A percentile compares a stretch with the other conserved stretches of the same genome.
Conservation (phyloP, 2,888 invertebrate genomes). For the Phyto melanocephala region DNA sequence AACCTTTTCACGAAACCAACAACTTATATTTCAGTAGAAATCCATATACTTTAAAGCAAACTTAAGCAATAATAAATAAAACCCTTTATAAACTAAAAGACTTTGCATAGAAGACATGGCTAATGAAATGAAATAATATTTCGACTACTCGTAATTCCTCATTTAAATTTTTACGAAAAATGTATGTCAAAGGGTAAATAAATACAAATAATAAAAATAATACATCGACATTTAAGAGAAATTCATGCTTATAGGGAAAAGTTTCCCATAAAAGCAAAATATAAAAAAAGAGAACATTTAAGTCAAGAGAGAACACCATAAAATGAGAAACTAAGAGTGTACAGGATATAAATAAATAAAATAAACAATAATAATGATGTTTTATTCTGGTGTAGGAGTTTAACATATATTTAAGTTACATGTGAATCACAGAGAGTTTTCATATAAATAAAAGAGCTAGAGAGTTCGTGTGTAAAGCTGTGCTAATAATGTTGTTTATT, state of each 20-base stretch:
- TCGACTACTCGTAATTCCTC: constrained; percentile 38
- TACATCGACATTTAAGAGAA: constrained; percentile 28
- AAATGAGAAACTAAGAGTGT: not conserved
- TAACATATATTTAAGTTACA: constrained; percentile 41
- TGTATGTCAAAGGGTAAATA: constrained; percentile 63
- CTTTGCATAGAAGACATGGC: constrained; percentile 28
- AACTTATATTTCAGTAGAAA: too few relatives aligned
- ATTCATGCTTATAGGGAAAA: not conserved
- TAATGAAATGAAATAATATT: constrained; percentile 56
- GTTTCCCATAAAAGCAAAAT: not conserved
- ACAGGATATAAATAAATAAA: not conserved
- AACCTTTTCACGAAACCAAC: too few relatives aligned
- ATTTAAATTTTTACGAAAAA: constrained; percentile 58
- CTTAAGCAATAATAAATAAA: too few relatives aligned
- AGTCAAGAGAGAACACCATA: not conserved
- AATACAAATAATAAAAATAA: constrained; percentile 47
- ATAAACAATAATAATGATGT: constrained; percentile 1
- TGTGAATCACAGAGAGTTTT: not conserved
- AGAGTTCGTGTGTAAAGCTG: not conserved
- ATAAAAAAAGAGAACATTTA: not conserved
- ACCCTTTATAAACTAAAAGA: too few relatives aligned
- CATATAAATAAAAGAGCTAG: too few relatives aligned
- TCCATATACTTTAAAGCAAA: too few relatives aligned
- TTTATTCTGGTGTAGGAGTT: constrained; percentile 28
- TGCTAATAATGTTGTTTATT: constrained; percentile 26